phyloP scores from a whole-genome alignment of 2,888 invertebrate genomes.

The Mesorhabditis sp. region DNA sequence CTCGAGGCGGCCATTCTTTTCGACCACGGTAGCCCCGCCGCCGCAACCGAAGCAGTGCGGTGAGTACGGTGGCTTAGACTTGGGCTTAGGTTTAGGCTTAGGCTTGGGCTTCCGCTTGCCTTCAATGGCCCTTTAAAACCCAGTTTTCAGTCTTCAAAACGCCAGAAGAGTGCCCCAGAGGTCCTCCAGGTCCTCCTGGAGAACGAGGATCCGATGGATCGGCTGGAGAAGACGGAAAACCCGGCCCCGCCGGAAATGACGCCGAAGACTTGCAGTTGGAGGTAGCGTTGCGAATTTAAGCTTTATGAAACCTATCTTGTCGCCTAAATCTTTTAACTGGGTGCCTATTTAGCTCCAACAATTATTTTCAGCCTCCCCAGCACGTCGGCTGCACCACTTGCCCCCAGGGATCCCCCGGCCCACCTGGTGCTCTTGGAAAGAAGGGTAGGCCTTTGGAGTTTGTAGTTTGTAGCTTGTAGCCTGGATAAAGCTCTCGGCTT shows the following conservation, averaged over 20 bases:
- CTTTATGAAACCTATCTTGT: too few species aligned
- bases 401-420: not conserved
- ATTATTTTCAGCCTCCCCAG: not conserved
- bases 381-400: not conserved
- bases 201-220: not conserved
- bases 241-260: not conserved
- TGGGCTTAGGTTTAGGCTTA: too few species aligned
- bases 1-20: not conserved
- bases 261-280: not conserved
- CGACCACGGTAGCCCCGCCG: not conserved
- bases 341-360: not conserved
- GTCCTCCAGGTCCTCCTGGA: not conserved
- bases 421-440: not conserved
- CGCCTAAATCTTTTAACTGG: too few species aligned
- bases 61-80: too few species aligned
- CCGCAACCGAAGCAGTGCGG: too few species aligned
- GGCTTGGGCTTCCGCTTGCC: too few species aligned
- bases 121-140: too few species aligned
- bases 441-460: not conserved
- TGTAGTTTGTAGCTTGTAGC: not conserved
- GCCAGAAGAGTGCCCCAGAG: not conserved
- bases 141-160: not conserved
- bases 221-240: slow-evolving; percentile 1
- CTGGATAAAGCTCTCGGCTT: not conserved
- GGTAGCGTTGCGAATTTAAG: not conserved